Evolutionary conservation across 2,888 invertebrate genomes (phyloP), one percentile per base, ranked within the genome.

Genomic region (Macrophya annulata): DNA sequence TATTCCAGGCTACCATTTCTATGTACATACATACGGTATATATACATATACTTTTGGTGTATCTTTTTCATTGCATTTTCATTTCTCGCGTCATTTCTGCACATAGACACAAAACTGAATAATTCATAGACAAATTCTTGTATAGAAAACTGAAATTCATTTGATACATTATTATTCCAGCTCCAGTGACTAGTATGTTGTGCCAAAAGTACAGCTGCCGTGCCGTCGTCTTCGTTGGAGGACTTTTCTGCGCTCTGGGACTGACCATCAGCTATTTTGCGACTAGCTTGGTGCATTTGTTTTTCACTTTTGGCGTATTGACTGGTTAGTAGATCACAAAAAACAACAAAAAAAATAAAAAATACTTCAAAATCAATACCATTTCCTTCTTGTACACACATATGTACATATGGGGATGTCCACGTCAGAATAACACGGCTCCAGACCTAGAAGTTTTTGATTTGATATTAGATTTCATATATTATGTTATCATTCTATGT

Each of bases 161-260:
- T 37, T 43, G 21, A 72, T 43, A 45, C 43, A 43, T 51, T 81
- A 43, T 81, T 15, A 43, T 83, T 71, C 9, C 94, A 95, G 97
- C 97, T 0, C 97, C 97, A 0, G 94, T 97, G 0, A 96, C 97
- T 0, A 97, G 97, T 86, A 96, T 96, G 15, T 93, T 97, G 0
- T 97, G 97, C 89, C 96, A 96, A 90, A 93, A 93, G 87, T 94
- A 94, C 91, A 94, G 94, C 88, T 97, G 97, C 87, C 94, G 96
- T 0, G 93, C 95, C 4, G 97, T 97, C 0, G 96, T 96, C 62
- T 96, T 97, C 91, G 94, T 96, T 84, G 97, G 97, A 0, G 97
- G 97, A 0, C 93, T 97, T 76, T 96, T 96, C 92, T 96, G 96
- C 89, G 96, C 96, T 0, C 94, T 96, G 0, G 97, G 97, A 17